Base-by-base conservation (phyloP, 2,888 invertebrate species). In the Ophion ellenae region DNA sequence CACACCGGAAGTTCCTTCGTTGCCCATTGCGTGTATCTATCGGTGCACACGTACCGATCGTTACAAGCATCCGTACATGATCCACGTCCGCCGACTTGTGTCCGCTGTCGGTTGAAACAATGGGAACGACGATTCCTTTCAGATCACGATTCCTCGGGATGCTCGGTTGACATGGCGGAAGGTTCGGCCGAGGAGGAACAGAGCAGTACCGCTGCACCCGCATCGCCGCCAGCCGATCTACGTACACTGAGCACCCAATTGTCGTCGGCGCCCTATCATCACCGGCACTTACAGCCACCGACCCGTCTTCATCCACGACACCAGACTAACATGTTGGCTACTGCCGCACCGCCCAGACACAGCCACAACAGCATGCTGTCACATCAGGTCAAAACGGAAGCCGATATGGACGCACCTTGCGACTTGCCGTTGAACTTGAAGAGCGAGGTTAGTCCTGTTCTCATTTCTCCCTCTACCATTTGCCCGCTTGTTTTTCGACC, bases 111-210 rank as follows among this genome's bases (percentile, higher is more conserved):
- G 45, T 1, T 82, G n/a, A 70, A 53, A 83, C 69, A 79, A 83
- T 74, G 69, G 36, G 67, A 78, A 69, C 86, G 87, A 88, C 88
- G 87, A 87, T 88, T 88, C 85, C 84, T 89, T 89, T 89, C 95
- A 96, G 96, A 96, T 91, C 91, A 90, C 96, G 96, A 96, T 95
- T 96, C 91, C 89, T 93, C 96, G 96, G 96, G 96, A 97, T 97
- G 97, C 96, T 96, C 96, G 96, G 96, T 96, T 96, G 97, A 97
- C 96, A 97, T 97, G 97, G 96, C 96, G 95, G 97, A 97, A 95
- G 97, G 97, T 95, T 96, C 96, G 95, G 96, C 96, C 90, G 94
- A 94, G 92, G 94, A 94, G 93, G 94, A 95, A 95, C 94, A 95
- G 94, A 94, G 95, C 95, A 94, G 95, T 95, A 93, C 95, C 92